Base-by-base conservation (phyloP, 2,113 vertebrate species). In the Pelobates fuscus region DNA sequence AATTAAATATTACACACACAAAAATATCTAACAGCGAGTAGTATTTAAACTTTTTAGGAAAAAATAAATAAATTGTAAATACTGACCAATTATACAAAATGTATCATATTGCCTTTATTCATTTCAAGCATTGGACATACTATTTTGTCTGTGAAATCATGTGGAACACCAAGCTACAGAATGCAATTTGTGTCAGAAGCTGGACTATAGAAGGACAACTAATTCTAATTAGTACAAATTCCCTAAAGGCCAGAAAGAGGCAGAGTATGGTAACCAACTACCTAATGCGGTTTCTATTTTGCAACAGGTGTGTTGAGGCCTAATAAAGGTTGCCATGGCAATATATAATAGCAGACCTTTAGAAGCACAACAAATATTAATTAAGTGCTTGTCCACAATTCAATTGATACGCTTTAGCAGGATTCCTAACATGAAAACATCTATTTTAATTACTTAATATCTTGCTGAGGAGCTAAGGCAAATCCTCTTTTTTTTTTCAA, bases 151-250 rank as follows among this genome's bases (percentile, higher is more conserved):
- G 92, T 91, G 91, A 93, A 92, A 83, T 91, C 88, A 85, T 92
- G 91, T 89, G 92, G 91, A 93, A 93, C 91, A 90, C 89, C 91
- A 88, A 91, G 87, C 89, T 92, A 86, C 89, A 92, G 91, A 92
- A 92, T 90, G 90, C 88, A 91, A 92, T 92, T 93, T 92, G 90
- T 93, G 89, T 91, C 91, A 91, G 89, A 85, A 90, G 88, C 89
- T 43, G 79, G 89, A 89, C 91, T 91, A 89, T 82, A 10, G 91
- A 90, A 89, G 91, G 90, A 92, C 91, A 92, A 91, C 91, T 93
- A 91, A 92, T 92, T 93, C 89, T 92, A 93, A 93, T 93, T 93
- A 91, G 92, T 82, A 87, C 83, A 74, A 91, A 91, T 88, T 93
- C 93, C 91, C 90, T 81, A 85, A 75, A 79, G 91, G 88, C 88